Conservation (phyloP, 2,797 vertebrate species). For the Spinus olivaceus region DNA sequence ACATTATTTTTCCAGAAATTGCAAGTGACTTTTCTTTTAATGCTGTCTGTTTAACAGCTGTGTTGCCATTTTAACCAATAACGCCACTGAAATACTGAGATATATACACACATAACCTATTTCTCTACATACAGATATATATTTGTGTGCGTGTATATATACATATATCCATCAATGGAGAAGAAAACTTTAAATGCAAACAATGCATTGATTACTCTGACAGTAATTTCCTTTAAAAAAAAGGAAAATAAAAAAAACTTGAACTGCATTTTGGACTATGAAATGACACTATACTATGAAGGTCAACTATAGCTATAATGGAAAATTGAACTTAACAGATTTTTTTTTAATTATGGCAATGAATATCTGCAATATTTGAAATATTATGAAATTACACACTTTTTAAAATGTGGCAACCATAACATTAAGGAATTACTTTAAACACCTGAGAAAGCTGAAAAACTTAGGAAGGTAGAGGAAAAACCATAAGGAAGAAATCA, state of each 20-base stretch:
- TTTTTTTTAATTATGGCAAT: neutral
- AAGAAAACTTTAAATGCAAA: neutral
- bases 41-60: neutral
- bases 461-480: neutral
- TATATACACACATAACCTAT: neutral
- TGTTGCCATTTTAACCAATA: neutral
- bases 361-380: neutral
- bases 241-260: neutral
- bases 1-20: conserved; percentile 9
- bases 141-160: accelerated
- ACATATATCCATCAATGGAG: neutral
- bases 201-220: neutral
- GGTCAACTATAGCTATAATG: neutral
- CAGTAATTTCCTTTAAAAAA: neutral
- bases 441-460: neutral
- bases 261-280: neutral
- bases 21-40: neutral
- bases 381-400: neutral
- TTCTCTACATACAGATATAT: neutral
- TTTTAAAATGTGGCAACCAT: neutral
- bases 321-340: neutral
- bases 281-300: neutral
- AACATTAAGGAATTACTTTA: neutral
- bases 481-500: neutral
- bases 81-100: neutral